Evolutionary conservation across 1,140 invertebrate species (phyloP).

Genomic region (Subanguina moxae): DNA sequence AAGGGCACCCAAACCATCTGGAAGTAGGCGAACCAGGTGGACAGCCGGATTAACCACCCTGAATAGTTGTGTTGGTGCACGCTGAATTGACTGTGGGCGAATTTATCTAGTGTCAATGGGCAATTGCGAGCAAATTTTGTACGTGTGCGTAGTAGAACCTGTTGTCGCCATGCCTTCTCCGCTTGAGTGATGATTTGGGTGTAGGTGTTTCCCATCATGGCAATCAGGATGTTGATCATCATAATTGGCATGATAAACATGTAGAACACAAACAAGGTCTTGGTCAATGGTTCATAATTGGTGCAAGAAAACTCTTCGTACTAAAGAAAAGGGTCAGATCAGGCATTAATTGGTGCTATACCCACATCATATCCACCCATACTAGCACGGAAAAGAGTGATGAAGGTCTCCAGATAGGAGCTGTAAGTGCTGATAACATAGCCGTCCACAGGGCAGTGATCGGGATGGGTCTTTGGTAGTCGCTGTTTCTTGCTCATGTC

Average conservation of each 20-base stretch:
- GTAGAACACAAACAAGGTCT: conserved; percentile 75
- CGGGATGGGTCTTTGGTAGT: conserved; percentile 59
- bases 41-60: neutral
- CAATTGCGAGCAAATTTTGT: neutral
- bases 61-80: neutral
- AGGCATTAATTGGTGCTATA: conserved; percentile 5
- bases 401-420: conserved; percentile 75
- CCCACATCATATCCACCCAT: conserved; percentile 93
- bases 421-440: conserved; percentile 74
- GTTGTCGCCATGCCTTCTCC: conserved; percentile 96
- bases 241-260: conserved; percentile 66
- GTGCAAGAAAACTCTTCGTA: conserved; percentile 83
- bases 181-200: conserved; percentile 83
- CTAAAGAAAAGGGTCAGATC: conserved; percentile 64
- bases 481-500: conserved; percentile 70
- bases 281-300: conserved; percentile 81
- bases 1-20: too few relatives aligned
- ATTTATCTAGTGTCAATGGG: too few relatives aligned
- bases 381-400: conserved; percentile 95
- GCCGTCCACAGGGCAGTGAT: conserved; percentile 62
- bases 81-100: too few relatives aligned
- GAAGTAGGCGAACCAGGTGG: too few relatives aligned
- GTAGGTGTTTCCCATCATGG: conserved; percentile 66
- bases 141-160: conserved; percentile 66
- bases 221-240: conserved; percentile 63